phyloP scores from a whole-genome alignment of 2,888 invertebrate species.

The Drosophila nr. medialis region DNA sequence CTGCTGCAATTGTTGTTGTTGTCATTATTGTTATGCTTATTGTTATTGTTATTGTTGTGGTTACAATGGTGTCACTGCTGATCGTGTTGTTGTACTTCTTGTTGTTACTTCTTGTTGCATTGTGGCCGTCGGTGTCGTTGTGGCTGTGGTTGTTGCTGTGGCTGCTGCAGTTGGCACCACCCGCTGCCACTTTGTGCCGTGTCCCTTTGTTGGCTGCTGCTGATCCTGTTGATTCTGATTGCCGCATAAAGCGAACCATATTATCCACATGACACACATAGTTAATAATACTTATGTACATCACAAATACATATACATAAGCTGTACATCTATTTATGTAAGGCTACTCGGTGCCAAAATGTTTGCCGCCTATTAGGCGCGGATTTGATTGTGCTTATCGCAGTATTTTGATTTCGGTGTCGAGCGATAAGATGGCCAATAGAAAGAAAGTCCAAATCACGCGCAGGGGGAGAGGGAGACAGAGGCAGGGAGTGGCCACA shows the following conservation, averaged over 20 bases:
- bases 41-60: constrained; percentile 34
- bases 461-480: neutral
- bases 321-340: neutral
- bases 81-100: constrained; percentile 16
- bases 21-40: constrained; percentile 20
- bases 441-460: neutral
- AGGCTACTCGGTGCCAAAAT: constrained; percentile 8
- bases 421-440: constrained; percentile 31
- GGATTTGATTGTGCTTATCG: constrained; percentile 44
- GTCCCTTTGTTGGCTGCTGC: constrained; percentile 47
- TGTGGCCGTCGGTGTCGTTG: constrained; percentile 4
- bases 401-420: constrained; percentile 7
- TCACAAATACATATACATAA: neutral
- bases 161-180: constrained; percentile 47
- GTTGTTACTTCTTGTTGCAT: constrained; percentile 2
- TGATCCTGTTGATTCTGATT: constrained; percentile 41
- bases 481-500: too few species aligned
- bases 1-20: constrained; percentile 13
- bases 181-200: constrained; percentile 58
- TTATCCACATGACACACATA: constrained; percentile 57
- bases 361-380: constrained; percentile 61
- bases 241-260: constrained; percentile 50
- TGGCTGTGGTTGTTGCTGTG: constrained; percentile 4
- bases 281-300: constrained; percentile 39
- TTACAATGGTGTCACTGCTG: constrained; percentile 52